Percentiles rank a stretch among this genome's conserved stretches.
Evolutionary conservation across 2,113 vertebrate species (phyloP).

Genomic region (Arothron firmamentum): DNA sequence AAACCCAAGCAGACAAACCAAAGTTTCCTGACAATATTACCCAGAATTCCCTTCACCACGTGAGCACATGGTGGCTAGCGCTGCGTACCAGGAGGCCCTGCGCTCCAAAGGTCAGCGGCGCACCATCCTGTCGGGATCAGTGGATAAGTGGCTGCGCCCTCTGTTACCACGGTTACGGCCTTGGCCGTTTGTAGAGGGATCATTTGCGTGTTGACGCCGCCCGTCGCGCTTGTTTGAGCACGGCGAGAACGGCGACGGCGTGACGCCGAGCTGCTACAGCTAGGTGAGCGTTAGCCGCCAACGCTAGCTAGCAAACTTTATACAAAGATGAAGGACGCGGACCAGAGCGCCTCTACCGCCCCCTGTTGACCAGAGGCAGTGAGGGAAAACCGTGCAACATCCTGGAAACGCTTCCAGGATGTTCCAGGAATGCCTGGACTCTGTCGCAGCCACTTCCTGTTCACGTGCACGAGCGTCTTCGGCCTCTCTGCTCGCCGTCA

Average conservation of each 20-base stretch:
- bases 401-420: slow-evolving; percentile 6
- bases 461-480: too few relatives aligned
- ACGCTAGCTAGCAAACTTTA: too few relatives aligned
- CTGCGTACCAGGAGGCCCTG: slow-evolving; percentile 4
- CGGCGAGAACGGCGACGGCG: too few relatives aligned
- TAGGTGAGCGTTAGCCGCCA: too few relatives aligned
- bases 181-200: slow-evolving; percentile 9
- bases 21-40: not conserved
- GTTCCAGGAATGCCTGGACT: slow-evolving; percentile 23
- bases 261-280: too few relatives aligned
- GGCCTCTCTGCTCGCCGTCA: too few relatives aligned
- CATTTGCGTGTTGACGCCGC: slow-evolving; percentile 40
- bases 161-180: slow-evolving; percentile 25
- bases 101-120: slow-evolving; percentile 35
- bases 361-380: too few relatives aligned
- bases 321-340: too few relatives aligned
- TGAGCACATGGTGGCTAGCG: not conserved
- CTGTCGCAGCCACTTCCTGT: not conserved
- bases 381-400: too few relatives aligned
- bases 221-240: not conserved
- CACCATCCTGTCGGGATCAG: not conserved
- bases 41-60: slow-evolving; percentile 4
- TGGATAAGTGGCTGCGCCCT: not conserved
- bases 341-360: too few relatives aligned
- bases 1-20: not conserved